Evolutionary conservation across 92 coral and sea anemone genomes (phyloP), one percentile per base, ranked within the genome.

Genomic region (Actinernus sp.): DNA sequence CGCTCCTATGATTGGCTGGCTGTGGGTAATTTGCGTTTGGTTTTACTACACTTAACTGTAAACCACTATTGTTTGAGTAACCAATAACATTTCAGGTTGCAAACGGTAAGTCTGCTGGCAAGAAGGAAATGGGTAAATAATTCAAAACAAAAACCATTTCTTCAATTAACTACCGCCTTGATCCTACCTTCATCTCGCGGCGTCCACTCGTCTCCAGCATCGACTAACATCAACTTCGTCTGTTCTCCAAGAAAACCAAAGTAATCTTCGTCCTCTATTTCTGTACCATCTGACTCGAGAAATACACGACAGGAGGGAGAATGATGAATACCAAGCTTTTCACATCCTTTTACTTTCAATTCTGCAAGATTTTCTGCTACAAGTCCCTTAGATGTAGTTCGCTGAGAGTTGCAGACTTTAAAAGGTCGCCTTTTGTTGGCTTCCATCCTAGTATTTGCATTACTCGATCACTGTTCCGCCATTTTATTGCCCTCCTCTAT

Each of bases 231-330:
- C 20, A 93, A 68, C 74, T 65, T 71, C 2, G 93, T 86, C 46
- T 93, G 96, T 25, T 89, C 82, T 39, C 74, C 78, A 16, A 93
- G 31, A 32, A 80, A 82, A 71, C 73, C 61, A 59, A 93, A 90
- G 76, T 93, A 93, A 31, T 93, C 98, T 5, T 93, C 93, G 27
- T 79, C 79, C 5, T 89, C 98, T 0, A 93, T 79, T 51, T 93
- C 98, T 0, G 98, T 93, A 9, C 98, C 98, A 65, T 93, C 98
- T 20, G 55, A 21, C 14, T 93, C 97, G 24, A 93, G 68, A 57
- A 90, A 93, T 14, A 90, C 97, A 32, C 93, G 93, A 48, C 87
- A 84, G 54, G 54, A 46, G 13, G 65, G 16, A 22, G 16, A 56
- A 14, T 23, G 52, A 22, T 16, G 7, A 25, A 61, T 37, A 10